Base-by-base conservation (phyloP, 1,140 invertebrate species). In the Cephus cinctus region DNA sequence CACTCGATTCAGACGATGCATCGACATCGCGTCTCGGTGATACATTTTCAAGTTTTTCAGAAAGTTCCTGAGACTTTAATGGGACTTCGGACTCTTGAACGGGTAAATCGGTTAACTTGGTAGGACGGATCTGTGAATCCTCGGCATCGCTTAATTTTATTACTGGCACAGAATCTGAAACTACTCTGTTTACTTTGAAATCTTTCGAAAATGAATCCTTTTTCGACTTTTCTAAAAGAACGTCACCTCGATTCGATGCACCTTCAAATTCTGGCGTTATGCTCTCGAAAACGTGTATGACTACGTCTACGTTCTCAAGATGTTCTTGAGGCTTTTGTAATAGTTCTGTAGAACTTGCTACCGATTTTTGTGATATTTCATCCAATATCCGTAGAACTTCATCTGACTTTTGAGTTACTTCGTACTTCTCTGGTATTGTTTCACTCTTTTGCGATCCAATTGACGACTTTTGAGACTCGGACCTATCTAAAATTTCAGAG, bases 401-500 rank as follows among this genome's bases (percentile, higher is more conserved):
- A 5, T 71, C 65, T 1, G 71, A 58, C 20, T 63, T 69, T 12
- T 65, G 56, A 30, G 54, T 57, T 1, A 47, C 43, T 34, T 71
- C 54, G 38, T 68, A 69, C 20, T 60, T 71, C 16, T 73, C 65
- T 1, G 64, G 47, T 6, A 70, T 45, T 14, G 32, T 54, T 1
- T 23, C 22, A 5, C 52, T 50, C 41, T 65, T 69, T n/a, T 56
- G 55, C 8, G 49, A 44, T 31, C 59, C 66, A n/a, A n/a, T 4
- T 58, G 23, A 8, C 47, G 44, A 12, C 23, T 18, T 36, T 14
- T 31, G 45, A 1, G 34, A 38, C 8, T 69, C 61, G 5, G 65
- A 67, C 57, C 49, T 65, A 34, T 74, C 71, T 4, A 73, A 59
- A 42, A 77, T 77, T 57, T 75, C 69, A 2, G 71, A 74, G 0